Conservation (phyloP, 2,888 invertebrate genomes). For the Tenthredo scrophulariae region DNA sequence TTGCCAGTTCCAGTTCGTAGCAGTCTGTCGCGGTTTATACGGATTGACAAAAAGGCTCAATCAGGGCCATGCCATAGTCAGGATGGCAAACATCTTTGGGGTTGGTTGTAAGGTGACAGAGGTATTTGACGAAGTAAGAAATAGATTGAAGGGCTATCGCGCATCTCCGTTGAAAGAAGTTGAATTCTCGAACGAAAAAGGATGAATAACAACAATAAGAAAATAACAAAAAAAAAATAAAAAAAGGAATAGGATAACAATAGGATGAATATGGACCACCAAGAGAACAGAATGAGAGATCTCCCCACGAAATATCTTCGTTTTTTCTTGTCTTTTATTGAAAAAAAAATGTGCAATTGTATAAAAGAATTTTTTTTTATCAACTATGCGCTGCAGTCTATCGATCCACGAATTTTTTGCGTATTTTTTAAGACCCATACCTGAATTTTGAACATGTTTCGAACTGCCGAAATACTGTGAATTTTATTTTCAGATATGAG, state of each 20-base stretch:
- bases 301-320: too few species aligned
- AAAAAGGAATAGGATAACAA: too few species aligned
- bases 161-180: not conserved
- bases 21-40: not conserved
- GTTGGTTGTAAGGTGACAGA: not conserved
- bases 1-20: not conserved
- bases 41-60: slow-evolving; percentile 18
- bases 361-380: not conserved
- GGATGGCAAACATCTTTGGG: not conserved
- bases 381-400: not conserved
- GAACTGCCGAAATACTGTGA: not conserved
- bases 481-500: not conserved
- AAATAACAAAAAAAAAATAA: not conserved
- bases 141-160: not conserved
- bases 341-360: too few species aligned
- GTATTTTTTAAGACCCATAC: not conserved
- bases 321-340: too few species aligned
- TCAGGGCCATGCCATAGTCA: not conserved
- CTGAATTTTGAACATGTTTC: not conserved
- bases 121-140: not conserved
- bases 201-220: not conserved
- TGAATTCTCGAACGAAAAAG: not conserved
- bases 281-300: too few species aligned
- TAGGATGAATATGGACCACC: too few species aligned
- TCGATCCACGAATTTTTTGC: not conserved